Evolutionary conservation across 2,888 invertebrate genomes (phyloP), one percentile per base, ranked within the genome.

Genomic region (Andrena bicolor): DNA sequence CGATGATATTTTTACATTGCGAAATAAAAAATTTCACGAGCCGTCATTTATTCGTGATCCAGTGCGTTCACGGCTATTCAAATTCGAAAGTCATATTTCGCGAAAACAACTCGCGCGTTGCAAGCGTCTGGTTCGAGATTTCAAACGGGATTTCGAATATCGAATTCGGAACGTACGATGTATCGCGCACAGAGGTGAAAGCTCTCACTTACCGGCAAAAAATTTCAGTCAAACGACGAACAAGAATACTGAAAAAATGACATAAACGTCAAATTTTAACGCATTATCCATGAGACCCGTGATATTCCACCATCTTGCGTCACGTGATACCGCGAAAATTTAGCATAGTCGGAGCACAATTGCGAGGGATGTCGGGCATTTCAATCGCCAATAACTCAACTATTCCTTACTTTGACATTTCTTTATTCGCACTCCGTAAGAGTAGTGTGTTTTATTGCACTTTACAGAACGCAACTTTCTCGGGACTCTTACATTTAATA

Each of bases 61-160:
- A 69, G 60, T 2, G 13, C n/a, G 20, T 66, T 68, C 68, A 71
- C 56, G 63, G 69, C 41, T 75, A 79, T 88, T 88, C 83, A 84
- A 90, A 90, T 89, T 90, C 87, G 84, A 90, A 89, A 88, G 88
- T 81, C 77, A 75, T 83, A 74, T 85, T 81, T 86, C 71, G 74
- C 71, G 66, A 82, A 64, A 76, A 51, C 72, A 85, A 75, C 74
- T 88, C 83, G 87, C 88, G 86, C 85, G 76, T 79, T 84, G 72
- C 63, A 65, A 80, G 87, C 88, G 90, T 87, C 89, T 86, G 89
- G 87, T 90, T 90, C 88, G 87, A 90, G 86, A 85, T 88, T 89
- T 72, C 74, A 73, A 69, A 70, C 35, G 20, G 41, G 41, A 30
- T 51, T 60, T 61, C 3, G 49, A 75, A n/a, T 28, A 48, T 13